Base-by-base conservation (phyloP, 1,140 invertebrate species). In the Papilio dardanus region DNA sequence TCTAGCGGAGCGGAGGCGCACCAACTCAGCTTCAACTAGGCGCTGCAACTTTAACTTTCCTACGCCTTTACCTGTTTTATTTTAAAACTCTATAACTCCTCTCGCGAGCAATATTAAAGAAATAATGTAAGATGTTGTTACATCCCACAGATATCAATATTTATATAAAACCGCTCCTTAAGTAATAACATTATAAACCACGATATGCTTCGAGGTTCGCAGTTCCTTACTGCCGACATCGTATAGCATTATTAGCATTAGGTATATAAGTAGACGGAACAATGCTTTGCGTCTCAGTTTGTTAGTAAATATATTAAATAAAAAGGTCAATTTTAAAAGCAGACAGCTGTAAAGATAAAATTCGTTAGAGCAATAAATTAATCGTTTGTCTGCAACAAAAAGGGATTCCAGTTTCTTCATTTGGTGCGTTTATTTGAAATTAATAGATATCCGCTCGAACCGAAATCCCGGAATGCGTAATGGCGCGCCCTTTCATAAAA, bases 381-480 rank as follows among this genome's bases (percentile, higher is more conserved):
- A 31, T 33, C 28, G 14, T 30, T n/a, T 16, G 0, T 66, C 28
- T 33, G 62, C 12, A 30, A 66, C 62, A 30, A 66, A 31, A 33
- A 31, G 7, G 31, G 4, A 62, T 62, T 62, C 54, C 21, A 66
- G 62, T n/a, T n/a, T 33, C 30, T 66, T 66, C 30, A 68, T 68
- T 37, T 68, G 16, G n/a, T 68, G 33, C 66, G 66, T 68, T 68
- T 68, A 19, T 68, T n/a, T 33, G 6, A 68, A 35, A 33, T 33
- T 68, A 68, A 68, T 68, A 68, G 33, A 37, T 68, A 8, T 40
- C 66, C 66, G n/a, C 16, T 68, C 30, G 31, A 68, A 10, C 37
- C 31, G 31, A n/a, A 19, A 68, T 68, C 66, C 31, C 31, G 66
- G 66, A 68, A 68, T 68, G n/a, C 31, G 66, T 68, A 68, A 68